These are phyloP conservation scores for Drosophila murphyi DNA, from an alignment of 1,140 invertebrate genomes.

Conservation along the genomic window DNA sequence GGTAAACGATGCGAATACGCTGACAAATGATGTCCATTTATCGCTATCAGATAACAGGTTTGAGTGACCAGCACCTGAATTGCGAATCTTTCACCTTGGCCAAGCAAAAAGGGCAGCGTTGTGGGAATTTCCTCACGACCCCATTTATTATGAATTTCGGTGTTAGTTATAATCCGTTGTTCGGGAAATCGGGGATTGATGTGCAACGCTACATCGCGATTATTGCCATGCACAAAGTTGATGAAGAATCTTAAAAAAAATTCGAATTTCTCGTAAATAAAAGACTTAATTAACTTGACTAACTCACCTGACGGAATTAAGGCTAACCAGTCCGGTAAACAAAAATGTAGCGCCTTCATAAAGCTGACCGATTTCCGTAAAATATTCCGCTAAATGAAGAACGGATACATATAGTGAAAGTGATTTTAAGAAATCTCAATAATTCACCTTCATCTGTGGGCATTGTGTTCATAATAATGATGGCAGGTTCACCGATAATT, in stretches of 20 bases:
- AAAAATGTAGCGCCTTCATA: slow-evolving; percentile 72
- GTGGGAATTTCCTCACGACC: slow-evolving; percentile 89
- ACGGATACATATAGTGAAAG: neutral
- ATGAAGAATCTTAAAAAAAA: slow-evolving; percentile 86
- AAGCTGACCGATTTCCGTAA: slow-evolving; percentile 44
- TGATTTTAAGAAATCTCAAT: neutral
- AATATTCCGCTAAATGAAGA: slow-evolving; percentile 6
- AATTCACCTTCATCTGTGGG: slow-evolving; percentile 91
- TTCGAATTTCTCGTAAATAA: neutral
- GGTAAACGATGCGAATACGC: slow-evolving; percentile 88
- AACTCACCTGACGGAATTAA: slow-evolving; percentile 69
- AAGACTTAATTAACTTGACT: neutral
- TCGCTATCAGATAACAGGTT: slow-evolving; percentile 86
- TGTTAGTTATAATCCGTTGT: slow-evolving; percentile 90
- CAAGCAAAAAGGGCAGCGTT: slow-evolving; percentile 81
- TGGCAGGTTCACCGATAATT: slow-evolving; percentile 91
- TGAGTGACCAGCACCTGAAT: slow-evolving; percentile 85
- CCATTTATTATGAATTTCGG: slow-evolving; percentile 87
- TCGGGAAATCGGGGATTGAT: slow-evolving; percentile 90
- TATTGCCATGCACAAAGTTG: slow-evolving; percentile 86
- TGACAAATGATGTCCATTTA: slow-evolving; percentile 90
- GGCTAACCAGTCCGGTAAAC: slow-evolving; percentile 56
- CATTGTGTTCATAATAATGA: slow-evolving; percentile 93
- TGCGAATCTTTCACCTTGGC: slow-evolving; percentile 80
- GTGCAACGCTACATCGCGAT: slow-evolving; percentile 90